Evolutionary conservation across 2,888 invertebrate genomes (phyloP).

Genomic region (Eurois occulta): DNA sequence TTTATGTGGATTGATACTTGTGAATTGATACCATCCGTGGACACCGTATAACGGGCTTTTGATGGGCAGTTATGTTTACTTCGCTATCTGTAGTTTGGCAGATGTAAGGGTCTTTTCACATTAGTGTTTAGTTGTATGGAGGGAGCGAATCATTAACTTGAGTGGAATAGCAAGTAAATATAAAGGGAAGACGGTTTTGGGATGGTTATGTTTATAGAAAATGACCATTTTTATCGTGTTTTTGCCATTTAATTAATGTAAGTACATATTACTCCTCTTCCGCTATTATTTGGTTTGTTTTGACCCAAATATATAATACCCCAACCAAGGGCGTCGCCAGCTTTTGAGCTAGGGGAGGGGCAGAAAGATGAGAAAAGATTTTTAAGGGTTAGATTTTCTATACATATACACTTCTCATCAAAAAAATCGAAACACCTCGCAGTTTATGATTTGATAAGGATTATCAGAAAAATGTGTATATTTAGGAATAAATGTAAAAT

Average conservation of each 20-base stretch:
- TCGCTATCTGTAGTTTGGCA: constrained; percentile 37
- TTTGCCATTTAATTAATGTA: background rate
- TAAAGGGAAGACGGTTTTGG: background rate
- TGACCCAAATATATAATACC: background rate
- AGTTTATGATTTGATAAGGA: too few relatives aligned
- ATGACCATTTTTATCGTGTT: background rate
- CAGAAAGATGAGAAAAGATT: too few relatives aligned
- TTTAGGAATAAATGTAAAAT: too few relatives aligned
- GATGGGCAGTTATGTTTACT: constrained; percentile 57
- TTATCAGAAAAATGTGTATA: too few relatives aligned
- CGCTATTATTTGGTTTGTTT: background rate
- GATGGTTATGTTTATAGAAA: constrained; percentile 13
- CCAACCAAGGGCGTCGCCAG: too few relatives aligned
- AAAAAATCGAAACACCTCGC: too few relatives aligned
- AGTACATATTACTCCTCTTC: background rate
- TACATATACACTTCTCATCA: too few relatives aligned
- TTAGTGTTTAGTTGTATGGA: constrained; percentile 21
- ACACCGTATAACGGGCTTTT: constrained; percentile 64
- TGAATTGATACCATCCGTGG: constrained; percentile 71
- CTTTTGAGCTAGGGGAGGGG: too few relatives aligned
- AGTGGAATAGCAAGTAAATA: constrained; percentile 15
- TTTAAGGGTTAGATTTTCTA: too few relatives aligned
- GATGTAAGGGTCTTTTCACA: constrained; percentile 19
- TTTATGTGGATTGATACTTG: constrained; percentile 83
- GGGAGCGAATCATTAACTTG: constrained; percentile 8